Conservation (phyloP, 2,888 invertebrate species). For the Dynastes hyllus region DNA sequence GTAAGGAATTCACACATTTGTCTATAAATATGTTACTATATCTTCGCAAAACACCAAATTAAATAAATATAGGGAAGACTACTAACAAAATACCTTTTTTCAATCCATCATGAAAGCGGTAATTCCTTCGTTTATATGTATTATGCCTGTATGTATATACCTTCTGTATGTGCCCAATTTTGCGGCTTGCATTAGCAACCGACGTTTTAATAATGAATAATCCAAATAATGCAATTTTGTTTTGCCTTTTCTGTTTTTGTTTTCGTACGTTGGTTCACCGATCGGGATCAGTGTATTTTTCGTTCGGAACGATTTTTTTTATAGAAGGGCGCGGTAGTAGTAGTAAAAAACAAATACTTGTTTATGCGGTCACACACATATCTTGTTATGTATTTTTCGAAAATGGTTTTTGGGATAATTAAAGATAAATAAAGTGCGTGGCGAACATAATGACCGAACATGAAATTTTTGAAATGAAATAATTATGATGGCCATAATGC, state of each 20-base stretch:
- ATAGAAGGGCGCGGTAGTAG: neutral
- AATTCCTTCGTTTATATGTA: neutral
- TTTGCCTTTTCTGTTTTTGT: slow-evolving; percentile 26
- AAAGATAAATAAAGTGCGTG: slow-evolving; percentile 35
- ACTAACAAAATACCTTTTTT: too few species aligned
- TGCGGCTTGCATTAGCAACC: neutral
- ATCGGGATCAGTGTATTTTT: slow-evolving; percentile 10
- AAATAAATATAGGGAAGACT: too few species aligned
- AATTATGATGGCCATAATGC: neutral
- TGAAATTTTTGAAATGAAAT: neutral
- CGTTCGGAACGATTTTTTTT: slow-evolving; percentile 3
- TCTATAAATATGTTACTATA: too few species aligned
- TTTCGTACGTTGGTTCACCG: slow-evolving; percentile 18
- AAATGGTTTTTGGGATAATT: slow-evolving; percentile 34
- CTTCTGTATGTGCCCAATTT: neutral
- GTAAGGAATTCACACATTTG: too few species aligned
- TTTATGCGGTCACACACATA: slow-evolving; percentile 22
- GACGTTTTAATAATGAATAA: slow-evolving; percentile 28
- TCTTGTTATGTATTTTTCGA: slow-evolving; percentile 20
- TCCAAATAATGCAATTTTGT: slow-evolving; percentile 24
- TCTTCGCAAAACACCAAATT: too few species aligned
- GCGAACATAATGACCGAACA: neutral
- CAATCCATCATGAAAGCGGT: too few species aligned
- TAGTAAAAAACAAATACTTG: slow-evolving; percentile 10
- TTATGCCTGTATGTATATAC: neutral